These are phyloP conservation scores for Apeira syringaria DNA, from an alignment of 2,888 invertebrate genomes.

Conservation along the genomic window DNA sequence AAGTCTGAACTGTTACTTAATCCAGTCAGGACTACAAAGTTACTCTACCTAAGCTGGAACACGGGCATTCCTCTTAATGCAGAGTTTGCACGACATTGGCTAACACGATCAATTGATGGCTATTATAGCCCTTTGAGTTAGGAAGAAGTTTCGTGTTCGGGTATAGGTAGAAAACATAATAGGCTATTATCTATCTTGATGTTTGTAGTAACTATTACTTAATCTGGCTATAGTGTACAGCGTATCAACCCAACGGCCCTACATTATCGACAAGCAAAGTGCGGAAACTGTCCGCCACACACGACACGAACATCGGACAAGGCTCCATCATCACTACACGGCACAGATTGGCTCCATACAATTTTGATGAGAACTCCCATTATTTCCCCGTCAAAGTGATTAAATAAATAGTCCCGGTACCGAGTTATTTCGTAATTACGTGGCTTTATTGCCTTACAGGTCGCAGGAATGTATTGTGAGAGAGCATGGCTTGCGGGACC, in stretches of 20 bases:
- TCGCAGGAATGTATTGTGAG: slow-evolving; percentile 65
- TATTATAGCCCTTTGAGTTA: too few relatives aligned
- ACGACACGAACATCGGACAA: slow-evolving; percentile 12
- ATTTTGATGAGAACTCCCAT: slow-evolving; percentile 68
- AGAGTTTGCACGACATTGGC: too few relatives aligned
- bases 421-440: slow-evolving; percentile 80
- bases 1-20: too few relatives aligned
- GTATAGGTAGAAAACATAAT: too few relatives aligned
- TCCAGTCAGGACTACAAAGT: too few relatives aligned
- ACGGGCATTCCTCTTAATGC: too few relatives aligned
- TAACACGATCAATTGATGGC: too few relatives aligned
- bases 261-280: slow-evolving; percentile 5
- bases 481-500: slow-evolving; percentile 39
- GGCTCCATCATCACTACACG: slow-evolving; percentile 8
- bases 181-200: too few relatives aligned
- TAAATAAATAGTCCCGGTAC: slow-evolving; percentile 78
- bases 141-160: too few relatives aligned
- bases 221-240: too few relatives aligned
- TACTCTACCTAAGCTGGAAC: too few relatives aligned
- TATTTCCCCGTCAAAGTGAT: slow-evolving; percentile 82
- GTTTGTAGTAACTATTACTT: too few relatives aligned
- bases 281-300: slow-evolving; percentile 13
- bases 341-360: slow-evolving; percentile 36
- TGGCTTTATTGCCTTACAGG: slow-evolving; percentile 70
- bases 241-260: slow-evolving; percentile 1